Evolutionary conservation across 1,140 invertebrate species (phyloP), one percentile per base, ranked within the genome.

Genomic region (Penaeus japonicus): DNA sequence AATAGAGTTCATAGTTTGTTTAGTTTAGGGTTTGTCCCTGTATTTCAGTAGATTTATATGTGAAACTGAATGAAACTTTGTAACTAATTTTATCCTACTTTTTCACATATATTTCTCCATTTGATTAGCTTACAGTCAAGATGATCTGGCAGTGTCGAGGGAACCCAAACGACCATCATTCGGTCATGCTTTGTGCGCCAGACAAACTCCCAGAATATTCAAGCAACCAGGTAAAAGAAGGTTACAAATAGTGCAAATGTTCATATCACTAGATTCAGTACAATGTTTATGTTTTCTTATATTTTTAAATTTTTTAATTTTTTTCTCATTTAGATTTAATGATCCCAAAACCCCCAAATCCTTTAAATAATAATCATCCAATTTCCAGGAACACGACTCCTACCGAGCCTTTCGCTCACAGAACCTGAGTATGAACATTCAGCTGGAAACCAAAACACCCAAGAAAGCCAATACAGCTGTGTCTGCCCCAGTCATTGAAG

Each of bases 181-280:
- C 96, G n/a, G 97, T 99, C 0, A 96, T 98, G 93, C 97, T 98
- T 0, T 99, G 98, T 93, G 98, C 98, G 17, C 98, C 98, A 0
- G 97, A 99, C 91, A 97, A 98, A 93, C 93, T 99, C 35, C 98
- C 98, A 0, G 98, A 99, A 92, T 99, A 99, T 93, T 99, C 98
- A 0, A 98, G 96, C 91, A 98, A 98, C 93, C 96, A 98, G 93
- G 95, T 95, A 91, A 47, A 12, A 10, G 15, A 47, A 47, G 10
- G 0, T 12, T 12, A 47, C 10, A 47, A 47, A 12, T 15, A 47
- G 10, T 27, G 20, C 86, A 12, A 27, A 15, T 35, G 4, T 77
- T 32, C 89, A n/a, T 81, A 18, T 81, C 17, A 15, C 39, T 59
- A 80, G 89, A 89, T 78, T 27, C 27, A 17, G 57, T 17, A 30